phyloP scores from a whole-genome alignment of 2,113 vertebrate genomes.

The Nestor notabilis region DNA sequence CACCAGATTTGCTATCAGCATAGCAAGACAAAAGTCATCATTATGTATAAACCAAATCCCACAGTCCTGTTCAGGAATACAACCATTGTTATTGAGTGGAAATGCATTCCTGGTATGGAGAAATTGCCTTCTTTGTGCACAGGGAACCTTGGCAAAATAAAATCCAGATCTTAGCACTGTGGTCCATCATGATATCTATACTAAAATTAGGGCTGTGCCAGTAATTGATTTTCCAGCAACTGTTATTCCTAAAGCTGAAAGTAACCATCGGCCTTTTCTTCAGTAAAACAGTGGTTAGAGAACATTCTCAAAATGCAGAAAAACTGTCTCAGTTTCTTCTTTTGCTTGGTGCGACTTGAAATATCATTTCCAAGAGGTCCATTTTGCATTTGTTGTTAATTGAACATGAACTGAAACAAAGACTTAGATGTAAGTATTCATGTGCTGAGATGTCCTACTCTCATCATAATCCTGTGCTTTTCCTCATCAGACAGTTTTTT shows the following conservation, averaged over 20 bases:
- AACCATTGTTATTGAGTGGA: not conserved
- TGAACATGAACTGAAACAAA: not conserved
- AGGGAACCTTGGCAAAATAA: not conserved
- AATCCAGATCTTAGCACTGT: not conserved
- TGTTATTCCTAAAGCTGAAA: not conserved
- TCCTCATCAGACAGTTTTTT: not conserved
- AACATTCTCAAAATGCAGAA: not conserved
- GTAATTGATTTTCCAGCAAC: not conserved
- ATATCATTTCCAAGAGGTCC: not conserved
- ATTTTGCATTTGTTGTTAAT: not conserved
- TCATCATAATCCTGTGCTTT: not conserved
- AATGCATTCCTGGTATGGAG: not conserved
- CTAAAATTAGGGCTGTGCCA: not conserved
- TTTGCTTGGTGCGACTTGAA: not conserved
- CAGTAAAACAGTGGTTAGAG: not conserved
- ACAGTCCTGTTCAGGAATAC: not conserved
- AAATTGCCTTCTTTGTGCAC: not conserved
- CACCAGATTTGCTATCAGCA: conserved; percentile 30
- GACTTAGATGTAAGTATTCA: not conserved
- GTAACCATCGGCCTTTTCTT: not conserved
- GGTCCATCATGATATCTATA: not conserved
- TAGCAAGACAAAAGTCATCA: conserved; percentile 49
- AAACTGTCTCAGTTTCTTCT: not conserved
- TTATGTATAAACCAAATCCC: conserved; percentile 15
- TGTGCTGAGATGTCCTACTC: not conserved